Evolutionary conservation across 2,113 vertebrate species (phyloP), one percentile per base, ranked within the genome.

Genomic region (Albula goreensis): DNA sequence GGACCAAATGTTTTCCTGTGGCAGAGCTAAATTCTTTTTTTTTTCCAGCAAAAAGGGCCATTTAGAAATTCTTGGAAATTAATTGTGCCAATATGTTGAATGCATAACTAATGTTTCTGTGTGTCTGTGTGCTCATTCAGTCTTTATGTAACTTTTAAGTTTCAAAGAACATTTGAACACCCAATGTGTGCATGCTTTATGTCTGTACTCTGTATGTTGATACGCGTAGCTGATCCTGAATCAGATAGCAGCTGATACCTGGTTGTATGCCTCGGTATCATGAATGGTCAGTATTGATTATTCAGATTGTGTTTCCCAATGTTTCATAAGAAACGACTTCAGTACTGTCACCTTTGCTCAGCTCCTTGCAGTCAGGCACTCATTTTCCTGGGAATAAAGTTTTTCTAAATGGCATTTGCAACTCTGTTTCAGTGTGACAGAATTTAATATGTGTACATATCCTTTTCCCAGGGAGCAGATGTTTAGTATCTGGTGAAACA

Each of bases 61-160:
- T 92, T 93, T 89, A 93, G 89, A 90, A 87, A 60, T 78, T 92
- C 84, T 93, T 93, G 94, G 90, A 94, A 93, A 88, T 80, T 87
- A 91, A 82, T 90, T 89, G 87, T 91, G 91, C 88, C 13, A 90
- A 92, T 91, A 89, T 94, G 91, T 93, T 94, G 94, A 94, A 95
- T 94, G 22, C 31, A 80, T 80, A 70, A 48, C 31, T 53, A 48
- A 78, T 57, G 31, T 85, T 79, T 9, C 9, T 57, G 5, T 53
- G 51, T 51, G 50, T 25, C 63, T 48, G 22, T 48, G 63, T 49
- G 49, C n/a, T 74, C 70, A 31, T 74, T 74, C 2, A 74, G 70
- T 31, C 70, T 31, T 74, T 25, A 31, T 74, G 48, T 50, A 83
- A 74, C 48, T 77, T 84, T 48, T 74, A 31, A 8, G 22, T 74